Evolutionary conservation across 1,140 invertebrate genomes (phyloP).

Genomic region (Hestina assimilis): DNA sequence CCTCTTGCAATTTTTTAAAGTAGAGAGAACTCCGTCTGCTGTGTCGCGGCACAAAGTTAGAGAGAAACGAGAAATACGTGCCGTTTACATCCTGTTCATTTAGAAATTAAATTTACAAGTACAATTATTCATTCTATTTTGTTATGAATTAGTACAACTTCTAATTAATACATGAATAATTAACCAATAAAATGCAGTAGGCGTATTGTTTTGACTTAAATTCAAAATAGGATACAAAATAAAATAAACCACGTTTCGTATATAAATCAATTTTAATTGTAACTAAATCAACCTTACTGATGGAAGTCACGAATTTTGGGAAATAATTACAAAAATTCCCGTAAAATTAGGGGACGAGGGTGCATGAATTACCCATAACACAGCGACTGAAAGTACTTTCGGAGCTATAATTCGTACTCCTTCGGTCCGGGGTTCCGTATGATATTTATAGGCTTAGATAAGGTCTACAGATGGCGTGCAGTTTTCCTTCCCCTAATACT

Average conservation of each 20-base stretch:
- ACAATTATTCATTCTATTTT: too few relatives aligned
- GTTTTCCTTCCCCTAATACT: slow-evolving; percentile 74
- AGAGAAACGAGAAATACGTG: slow-evolving; percentile 56
- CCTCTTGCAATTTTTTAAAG: slow-evolving; percentile 50
- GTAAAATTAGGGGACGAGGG: slow-evolving; percentile 65
- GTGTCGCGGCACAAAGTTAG: slow-evolving; percentile 43
- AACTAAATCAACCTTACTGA: slow-evolving; percentile 27
- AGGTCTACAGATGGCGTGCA: slow-evolving; percentile 74
- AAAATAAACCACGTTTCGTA: slow-evolving; percentile 1
- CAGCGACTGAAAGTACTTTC: slow-evolving; percentile 61
- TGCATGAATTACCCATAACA: slow-evolving; percentile 76
- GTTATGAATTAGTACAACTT: too few relatives aligned
- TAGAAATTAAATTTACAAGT: background rate
- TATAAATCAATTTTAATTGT: slow-evolving; percentile 24
- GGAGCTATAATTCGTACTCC: slow-evolving; percentile 68
- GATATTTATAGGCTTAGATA: slow-evolving; percentile 73
- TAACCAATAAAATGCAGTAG: background rate
- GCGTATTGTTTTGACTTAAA: slow-evolving; percentile 2
- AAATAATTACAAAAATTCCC: slow-evolving; percentile 67
- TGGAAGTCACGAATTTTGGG: slow-evolving; percentile 51
- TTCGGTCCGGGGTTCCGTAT: slow-evolving; percentile 59
- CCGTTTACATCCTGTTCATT: background rate
- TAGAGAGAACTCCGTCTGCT: slow-evolving; percentile 46
- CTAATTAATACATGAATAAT: background rate
- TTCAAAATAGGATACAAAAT: background rate